phyloP scores from a whole-genome alignment of 1,140 invertebrate species.

The Sycobia sp. region DNA sequence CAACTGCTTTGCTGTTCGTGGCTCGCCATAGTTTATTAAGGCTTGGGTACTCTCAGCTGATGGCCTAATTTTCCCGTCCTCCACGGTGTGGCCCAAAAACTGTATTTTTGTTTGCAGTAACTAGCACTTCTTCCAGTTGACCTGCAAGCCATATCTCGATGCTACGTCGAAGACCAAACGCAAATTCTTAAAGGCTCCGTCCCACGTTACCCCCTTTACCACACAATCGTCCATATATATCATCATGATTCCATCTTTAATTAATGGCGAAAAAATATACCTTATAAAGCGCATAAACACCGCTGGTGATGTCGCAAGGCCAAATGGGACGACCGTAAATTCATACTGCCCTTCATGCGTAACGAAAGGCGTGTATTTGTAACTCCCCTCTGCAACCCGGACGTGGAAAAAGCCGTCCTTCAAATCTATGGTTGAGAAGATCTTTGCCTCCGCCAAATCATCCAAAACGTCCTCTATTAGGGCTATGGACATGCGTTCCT shows the following conservation, averaged over 20 bases:
- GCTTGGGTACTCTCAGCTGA: not conserved
- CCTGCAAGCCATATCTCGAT: too few species aligned
- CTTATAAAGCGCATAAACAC: conserved; percentile 28
- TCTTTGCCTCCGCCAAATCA: conserved; percentile 24
- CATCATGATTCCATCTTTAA: not conserved
- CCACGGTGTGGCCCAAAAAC: conserved; percentile 24
- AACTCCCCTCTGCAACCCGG: too few species aligned
- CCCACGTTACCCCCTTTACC: too few species aligned
- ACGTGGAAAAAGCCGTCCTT: too few species aligned
- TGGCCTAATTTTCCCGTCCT: conserved; percentile 15
- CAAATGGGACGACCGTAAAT: conserved; percentile 46
- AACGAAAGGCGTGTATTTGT: conserved; percentile 46
- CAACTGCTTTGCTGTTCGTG: conserved; percentile 17
- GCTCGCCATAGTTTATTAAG: not conserved
- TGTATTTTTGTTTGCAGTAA: conserved; percentile 21
- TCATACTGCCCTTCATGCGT: conserved; percentile 38
- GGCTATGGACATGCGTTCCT: conserved; percentile 17
- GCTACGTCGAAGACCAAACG: too few species aligned
- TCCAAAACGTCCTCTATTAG: conserved; percentile 34
- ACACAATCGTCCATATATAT: conserved; percentile 33
- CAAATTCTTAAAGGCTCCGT: too few species aligned
- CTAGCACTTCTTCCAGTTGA: conserved; percentile 29
- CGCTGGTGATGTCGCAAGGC: conserved; percentile 36
- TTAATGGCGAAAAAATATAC: conserved; percentile 17
- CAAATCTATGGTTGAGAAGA: too few species aligned